Evolutionary conservation across 2,113 vertebrate species (phyloP), one percentile per base, ranked within the genome.

Genomic region (Bolborhynchus lineola): DNA sequence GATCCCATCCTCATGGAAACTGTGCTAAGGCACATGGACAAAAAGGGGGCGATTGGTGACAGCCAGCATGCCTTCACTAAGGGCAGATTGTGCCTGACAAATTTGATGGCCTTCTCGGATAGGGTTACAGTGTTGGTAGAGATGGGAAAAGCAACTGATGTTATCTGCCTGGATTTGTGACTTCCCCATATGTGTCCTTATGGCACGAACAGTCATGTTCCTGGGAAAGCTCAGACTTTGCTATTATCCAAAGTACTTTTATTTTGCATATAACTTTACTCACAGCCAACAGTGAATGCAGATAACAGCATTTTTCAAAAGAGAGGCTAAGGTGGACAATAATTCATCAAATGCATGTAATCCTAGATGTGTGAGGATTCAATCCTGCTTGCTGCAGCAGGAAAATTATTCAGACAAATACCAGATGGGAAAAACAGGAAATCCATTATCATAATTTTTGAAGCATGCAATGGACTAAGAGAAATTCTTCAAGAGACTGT

Each of bases 241-340:
- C 49, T 57, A 25, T 81, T 72, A 37, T 28, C 77, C 86, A 46
- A 5, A 46, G 63, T 41, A 24, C 82, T 86, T 62, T 42, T 77
- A 69, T 75, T 92, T 76, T 74, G 72, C 69, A 50, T 79, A 28
- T 16, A 62, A 2, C 86, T 86, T 67, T 50, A 29, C 88, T 64
- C 4, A 0, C 90, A 90, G 52, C 3, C 1, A 0, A 47, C 65
- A 46, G 64, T 2, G 39, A 81, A 4, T 21, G 41, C 47, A 70
- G 80, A 52, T 49, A 76, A 67, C 62, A 82, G 82, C 24, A 2
- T 7, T 72, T 19, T 76, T 78, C 67, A 18, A 59, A 85, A 46
- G 55, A 37, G 29, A 87, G 42, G 44, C 46, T 42, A 74, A 47
- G 60, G 37, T 85, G 81, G 29, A 8, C 86, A 59, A 2, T 12